These are phyloP conservation scores for Boleophthalmus pectinirostris DNA, from an alignment of 2,113 vertebrate genomes.

Conservation along the genomic window DNA sequence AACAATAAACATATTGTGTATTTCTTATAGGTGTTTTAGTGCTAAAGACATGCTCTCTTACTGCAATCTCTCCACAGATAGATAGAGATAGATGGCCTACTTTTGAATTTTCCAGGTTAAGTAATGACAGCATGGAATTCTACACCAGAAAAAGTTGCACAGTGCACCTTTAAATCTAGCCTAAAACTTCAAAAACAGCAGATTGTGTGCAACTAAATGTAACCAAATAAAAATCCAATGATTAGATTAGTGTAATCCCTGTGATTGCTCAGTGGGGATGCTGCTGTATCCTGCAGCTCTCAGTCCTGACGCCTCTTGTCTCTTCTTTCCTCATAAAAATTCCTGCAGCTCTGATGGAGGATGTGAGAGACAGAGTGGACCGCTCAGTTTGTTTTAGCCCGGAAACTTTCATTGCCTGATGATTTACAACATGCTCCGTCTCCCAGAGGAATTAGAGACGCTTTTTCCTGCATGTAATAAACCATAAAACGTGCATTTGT, in stretches of 20 bases:
- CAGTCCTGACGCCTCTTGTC: slow-evolving; percentile 30
- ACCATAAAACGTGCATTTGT: slow-evolving; percentile 60
- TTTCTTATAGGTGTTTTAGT: too few species aligned
- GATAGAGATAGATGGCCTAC: too few species aligned
- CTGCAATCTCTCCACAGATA: too few species aligned
- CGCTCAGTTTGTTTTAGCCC: slow-evolving; percentile 70
- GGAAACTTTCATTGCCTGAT: slow-evolving; percentile 75
- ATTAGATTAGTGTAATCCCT: not conserved
- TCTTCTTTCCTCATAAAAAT: slow-evolving; percentile 74
- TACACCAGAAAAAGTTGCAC: not conserved
- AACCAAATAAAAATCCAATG: not conserved
- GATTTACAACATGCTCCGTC: slow-evolving; percentile 68
- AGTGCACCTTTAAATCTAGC: not conserved
- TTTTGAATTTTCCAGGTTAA: not conserved
- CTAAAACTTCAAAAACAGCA: not conserved
- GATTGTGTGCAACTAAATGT: too few species aligned
- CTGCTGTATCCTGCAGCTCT: slow-evolving; percentile 37
- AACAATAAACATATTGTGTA: too few species aligned
- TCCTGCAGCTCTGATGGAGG: slow-evolving; percentile 46
- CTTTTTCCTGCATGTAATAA: slow-evolving; percentile 64
- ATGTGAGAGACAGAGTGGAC: slow-evolving; percentile 32
- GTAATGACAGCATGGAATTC: not conserved
- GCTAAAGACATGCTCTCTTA: too few species aligned
- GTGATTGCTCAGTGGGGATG: not conserved
- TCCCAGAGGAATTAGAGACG: slow-evolving; percentile 60